Conservation (phyloP, 92 coral and sea anemone genomes). For the Epizoanthus fatuus region DNA sequence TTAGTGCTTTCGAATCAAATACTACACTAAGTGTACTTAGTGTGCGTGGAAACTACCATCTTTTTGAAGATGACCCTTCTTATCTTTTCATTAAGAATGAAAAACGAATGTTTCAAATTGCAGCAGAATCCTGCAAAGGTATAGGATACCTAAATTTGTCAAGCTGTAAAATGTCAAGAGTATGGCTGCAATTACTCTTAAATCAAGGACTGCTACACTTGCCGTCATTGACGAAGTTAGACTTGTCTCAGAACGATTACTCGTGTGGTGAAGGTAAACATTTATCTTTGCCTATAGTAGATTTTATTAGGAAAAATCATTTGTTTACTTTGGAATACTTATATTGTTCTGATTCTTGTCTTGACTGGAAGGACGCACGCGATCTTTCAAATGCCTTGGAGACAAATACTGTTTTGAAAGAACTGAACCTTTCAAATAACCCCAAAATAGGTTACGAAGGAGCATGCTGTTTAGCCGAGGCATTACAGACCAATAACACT, state of each 20-base stretch:
- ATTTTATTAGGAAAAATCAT: too few relatives aligned
- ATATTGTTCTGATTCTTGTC: neutral
- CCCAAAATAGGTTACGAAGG: neutral
- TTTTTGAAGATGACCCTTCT: too few relatives aligned
- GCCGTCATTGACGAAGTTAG: neutral
- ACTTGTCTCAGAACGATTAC: neutral
- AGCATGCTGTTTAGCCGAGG: neutral
- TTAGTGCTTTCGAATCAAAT: neutral
- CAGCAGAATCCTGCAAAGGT: neutral
- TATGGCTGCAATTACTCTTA: too few relatives aligned
- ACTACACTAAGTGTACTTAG: neutral
- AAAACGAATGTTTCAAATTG: neutral
- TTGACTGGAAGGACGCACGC: fast-evolving
- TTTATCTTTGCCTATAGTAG: neutral
- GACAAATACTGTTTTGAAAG: neutral
- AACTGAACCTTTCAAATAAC: conserved; percentile 10
- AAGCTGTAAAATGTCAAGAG: neutral
- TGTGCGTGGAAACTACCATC: conserved; percentile 6
- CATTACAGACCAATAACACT: neutral
- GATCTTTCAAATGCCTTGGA: neutral
- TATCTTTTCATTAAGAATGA: too few relatives aligned
- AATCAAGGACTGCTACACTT: neutral
- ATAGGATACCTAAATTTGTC: neutral
- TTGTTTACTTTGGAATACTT: neutral
- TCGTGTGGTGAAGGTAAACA: too few relatives aligned